These are phyloP conservation scores for Epinephelus moara DNA, from an alignment of 2,113 vertebrate species.

Conservation along the genomic window DNA sequence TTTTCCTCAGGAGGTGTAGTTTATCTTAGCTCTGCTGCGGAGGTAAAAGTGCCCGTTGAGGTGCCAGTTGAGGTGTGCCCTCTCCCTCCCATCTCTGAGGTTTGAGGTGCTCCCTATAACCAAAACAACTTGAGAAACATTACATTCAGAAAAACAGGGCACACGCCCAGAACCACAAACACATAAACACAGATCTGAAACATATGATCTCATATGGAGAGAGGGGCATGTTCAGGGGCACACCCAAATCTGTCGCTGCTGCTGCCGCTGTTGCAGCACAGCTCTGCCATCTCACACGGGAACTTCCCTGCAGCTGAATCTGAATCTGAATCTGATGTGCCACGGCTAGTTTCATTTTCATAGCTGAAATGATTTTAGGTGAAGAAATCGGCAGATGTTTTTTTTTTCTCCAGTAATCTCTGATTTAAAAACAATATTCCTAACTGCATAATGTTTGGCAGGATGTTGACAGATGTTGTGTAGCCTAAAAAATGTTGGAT, in stretches of 20 bases:
- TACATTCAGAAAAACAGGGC: constrained; percentile 80
- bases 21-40: constrained; percentile 3
- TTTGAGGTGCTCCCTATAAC: constrained; percentile 74
- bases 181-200: constrained; percentile 82
- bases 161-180: constrained; percentile 87
- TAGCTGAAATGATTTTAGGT: constrained; percentile 7
- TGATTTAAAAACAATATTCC: neutral
- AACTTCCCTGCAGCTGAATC: constrained; percentile 64
- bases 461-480: constrained; percentile 48
- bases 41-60: constrained; percentile 51
- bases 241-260: constrained; percentile 74
- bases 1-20: neutral
- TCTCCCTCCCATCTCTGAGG: constrained; percentile 74
- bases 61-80: constrained; percentile 83
- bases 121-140: constrained; percentile 80
- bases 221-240: constrained; percentile 78
- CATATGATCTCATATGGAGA: constrained; percentile 80
- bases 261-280: constrained; percentile 35
- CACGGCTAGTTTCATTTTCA: constrained; percentile 40
- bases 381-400: neutral
- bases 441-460: constrained; percentile 38
- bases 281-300: constrained; percentile 67
- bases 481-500: constrained; percentile 34
- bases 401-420: neutral
- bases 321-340: too few relatives aligned